A percentile compares a stretch with the other conserved stretches of the same genome.
phyloP scores from a whole-genome alignment of 2,888 invertebrate genomes.

The Invenusta paracnida region DNA sequence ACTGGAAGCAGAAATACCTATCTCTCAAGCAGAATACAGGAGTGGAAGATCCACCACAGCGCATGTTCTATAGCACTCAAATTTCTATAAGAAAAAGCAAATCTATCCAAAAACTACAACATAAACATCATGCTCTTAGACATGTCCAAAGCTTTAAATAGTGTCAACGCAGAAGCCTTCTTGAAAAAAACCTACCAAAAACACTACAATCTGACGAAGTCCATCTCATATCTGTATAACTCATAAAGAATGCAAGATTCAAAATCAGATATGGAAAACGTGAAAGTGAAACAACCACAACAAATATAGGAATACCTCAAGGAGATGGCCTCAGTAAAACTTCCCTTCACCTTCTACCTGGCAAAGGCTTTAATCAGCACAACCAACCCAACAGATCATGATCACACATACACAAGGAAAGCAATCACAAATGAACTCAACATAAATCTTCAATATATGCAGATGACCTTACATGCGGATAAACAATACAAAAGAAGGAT shows the following conservation, averaged over 20 bases:
- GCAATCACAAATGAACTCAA: not conserved
- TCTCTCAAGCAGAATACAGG: not conserved
- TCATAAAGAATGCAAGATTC: not conserved
- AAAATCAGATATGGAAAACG: not conserved
- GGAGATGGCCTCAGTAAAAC: not conserved
- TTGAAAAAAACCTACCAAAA: not conserved
- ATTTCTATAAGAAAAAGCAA: not conserved
- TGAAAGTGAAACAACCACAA: not conserved
- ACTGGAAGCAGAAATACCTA: slow-evolving; percentile 15
- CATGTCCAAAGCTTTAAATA: not conserved
- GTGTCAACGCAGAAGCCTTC: not conserved
- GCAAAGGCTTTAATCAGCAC: not conserved
- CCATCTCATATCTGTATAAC: not conserved
- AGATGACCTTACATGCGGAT: not conserved
- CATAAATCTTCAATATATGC: not conserved
- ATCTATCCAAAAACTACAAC: not conserved
- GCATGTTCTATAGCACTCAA: not conserved
- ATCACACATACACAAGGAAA: not conserved
- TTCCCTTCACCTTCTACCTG: no score
- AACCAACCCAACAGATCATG: not conserved
- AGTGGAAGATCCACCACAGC: not conserved
- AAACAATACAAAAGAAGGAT: not conserved
- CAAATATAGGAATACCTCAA: not conserved
- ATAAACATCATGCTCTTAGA: not conserved
- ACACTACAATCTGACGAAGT: not conserved